Percentiles rank a stretch among this genome's conserved stretches.
Evolutionary conservation across 2,888 invertebrate species (phyloP).

Genomic region (Calliphora vomitoria): DNA sequence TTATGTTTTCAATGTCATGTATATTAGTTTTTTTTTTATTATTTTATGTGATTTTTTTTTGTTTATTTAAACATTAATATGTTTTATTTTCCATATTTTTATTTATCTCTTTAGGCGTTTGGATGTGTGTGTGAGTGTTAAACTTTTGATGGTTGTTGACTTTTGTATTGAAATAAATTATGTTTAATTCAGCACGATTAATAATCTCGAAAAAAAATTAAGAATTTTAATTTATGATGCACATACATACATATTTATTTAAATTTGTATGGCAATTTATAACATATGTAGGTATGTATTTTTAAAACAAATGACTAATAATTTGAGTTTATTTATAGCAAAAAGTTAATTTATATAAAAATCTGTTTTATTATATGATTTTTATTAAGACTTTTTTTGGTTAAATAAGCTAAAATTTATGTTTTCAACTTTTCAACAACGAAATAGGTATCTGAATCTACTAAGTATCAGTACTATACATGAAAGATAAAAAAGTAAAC

Average conservation of each 20-base stretch:
- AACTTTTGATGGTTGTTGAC: constrained; percentile 21
- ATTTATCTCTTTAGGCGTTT: background rate
- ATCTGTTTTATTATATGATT: background rate
- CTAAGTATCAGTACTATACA: background rate
- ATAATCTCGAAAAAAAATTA: background rate
- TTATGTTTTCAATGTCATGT: constrained; percentile 69
- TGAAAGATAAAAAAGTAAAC: background rate
- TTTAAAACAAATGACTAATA: constrained; percentile 10
- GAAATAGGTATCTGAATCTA: background rate
- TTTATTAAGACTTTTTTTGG: background rate
- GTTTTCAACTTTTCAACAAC: background rate
- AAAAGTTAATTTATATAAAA: background rate
- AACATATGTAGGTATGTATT: no score
- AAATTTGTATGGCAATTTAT: background rate
- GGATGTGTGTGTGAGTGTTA: background rate
- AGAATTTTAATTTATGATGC: constrained; percentile 2
- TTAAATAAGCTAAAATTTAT: background rate
- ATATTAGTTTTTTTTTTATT: constrained; percentile 7
- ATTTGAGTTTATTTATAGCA: background rate
- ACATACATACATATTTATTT: background rate
- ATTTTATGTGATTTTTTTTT: constrained; percentile 25
- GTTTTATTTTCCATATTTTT: constrained; percentile 8
- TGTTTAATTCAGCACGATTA: background rate
- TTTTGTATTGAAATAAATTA: constrained; percentile 18
- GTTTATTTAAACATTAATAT: constrained; percentile 1